Evolutionary conservation across 2,113 vertebrate species (phyloP).

Genomic region (Sebastes fasciatus): DNA sequence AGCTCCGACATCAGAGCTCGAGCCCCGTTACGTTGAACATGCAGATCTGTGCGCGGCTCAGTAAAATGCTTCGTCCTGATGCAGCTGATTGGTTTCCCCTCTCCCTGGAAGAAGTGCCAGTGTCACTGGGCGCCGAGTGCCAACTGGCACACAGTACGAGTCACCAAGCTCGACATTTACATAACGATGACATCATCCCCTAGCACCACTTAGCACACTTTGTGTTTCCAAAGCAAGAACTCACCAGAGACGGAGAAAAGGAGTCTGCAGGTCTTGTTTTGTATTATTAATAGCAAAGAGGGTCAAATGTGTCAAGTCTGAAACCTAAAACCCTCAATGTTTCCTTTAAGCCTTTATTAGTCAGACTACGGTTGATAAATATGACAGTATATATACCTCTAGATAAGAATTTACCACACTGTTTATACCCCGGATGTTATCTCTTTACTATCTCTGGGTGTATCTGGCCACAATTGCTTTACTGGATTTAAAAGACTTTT

Average conservation of each 20-base stretch:
- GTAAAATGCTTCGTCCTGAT: conserved; percentile 5
- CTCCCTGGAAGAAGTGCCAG: conserved; percentile 51
- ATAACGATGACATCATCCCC: conserved; percentile 84
- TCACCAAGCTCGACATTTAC: conserved; percentile 72
- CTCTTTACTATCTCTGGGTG: neutral
- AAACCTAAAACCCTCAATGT: neutral
- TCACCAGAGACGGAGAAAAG: conserved; percentile 23
- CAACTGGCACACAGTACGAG: conserved; percentile 75
- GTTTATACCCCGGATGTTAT: neutral
- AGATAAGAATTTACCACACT: neutral
- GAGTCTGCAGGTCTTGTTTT: neutral
- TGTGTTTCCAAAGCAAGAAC: conserved; percentile 28
- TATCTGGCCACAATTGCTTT: neutral
- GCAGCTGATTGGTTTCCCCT: conserved; percentile 21
- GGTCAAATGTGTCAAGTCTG: neutral
- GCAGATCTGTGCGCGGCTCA: neutral
- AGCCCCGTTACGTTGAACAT: neutral
- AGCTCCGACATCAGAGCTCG: neutral
- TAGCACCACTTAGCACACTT: conserved; percentile 36
- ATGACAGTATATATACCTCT: neutral
- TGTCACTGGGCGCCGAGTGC: conserved; percentile 56
- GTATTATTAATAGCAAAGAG: neutral
- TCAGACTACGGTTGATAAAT: neutral
- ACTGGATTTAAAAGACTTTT: neutral
- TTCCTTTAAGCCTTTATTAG: neutral